A percentile compares a stretch with the other conserved stretches of the same genome.
Evolutionary conservation across 2,797 vertebrate species (phyloP).

Genomic region (Champsocephalus gunnari): DNA sequence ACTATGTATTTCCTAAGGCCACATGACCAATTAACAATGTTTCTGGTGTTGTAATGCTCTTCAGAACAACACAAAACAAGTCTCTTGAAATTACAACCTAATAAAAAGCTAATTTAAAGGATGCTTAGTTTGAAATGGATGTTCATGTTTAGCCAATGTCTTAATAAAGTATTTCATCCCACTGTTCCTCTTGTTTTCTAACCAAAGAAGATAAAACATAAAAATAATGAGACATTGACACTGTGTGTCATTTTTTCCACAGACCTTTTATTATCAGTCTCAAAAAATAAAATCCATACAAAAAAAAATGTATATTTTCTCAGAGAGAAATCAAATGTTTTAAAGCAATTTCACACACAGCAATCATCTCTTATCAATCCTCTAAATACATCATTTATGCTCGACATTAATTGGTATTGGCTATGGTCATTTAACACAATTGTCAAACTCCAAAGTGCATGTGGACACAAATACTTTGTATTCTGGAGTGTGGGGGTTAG

Average conservation of each 20-base stretch:
- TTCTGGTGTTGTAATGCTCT: conserved; percentile 10
- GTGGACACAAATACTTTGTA: conserved; percentile 1
- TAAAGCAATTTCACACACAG: conserved; percentile 68
- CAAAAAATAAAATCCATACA: conserved; percentile 70
- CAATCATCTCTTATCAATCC: conserved; percentile 28
- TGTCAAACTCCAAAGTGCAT: conserved; percentile 22
- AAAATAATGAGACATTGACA: conserved; percentile 29
- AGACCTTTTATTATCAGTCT: conserved; percentile 72
- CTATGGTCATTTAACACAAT: conserved; percentile 22
- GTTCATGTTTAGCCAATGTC: not conserved
- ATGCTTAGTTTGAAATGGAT: not conserved
- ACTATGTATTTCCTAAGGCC: conserved; percentile 1
- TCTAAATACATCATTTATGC: conserved; percentile 22
- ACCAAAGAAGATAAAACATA: not conserved
- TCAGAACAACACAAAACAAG: not conserved
- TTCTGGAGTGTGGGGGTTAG: too few species aligned
- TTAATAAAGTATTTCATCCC: not conserved
- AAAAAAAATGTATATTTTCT: conserved; percentile 68
- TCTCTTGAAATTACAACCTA: not conserved
- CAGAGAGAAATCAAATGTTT: conserved; percentile 41
- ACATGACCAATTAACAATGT: conserved; percentile 27
- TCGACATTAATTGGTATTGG: conserved; percentile 6
- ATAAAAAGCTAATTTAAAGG: not conserved
- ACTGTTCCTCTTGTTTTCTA: not conserved
- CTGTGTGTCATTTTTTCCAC: conserved; percentile 23